Percentiles rank a stretch among this genome's conserved stretches.
phyloP scores from a whole-genome alignment of 2,888 invertebrate genomes.

The Brachylomia viminalis region DNA sequence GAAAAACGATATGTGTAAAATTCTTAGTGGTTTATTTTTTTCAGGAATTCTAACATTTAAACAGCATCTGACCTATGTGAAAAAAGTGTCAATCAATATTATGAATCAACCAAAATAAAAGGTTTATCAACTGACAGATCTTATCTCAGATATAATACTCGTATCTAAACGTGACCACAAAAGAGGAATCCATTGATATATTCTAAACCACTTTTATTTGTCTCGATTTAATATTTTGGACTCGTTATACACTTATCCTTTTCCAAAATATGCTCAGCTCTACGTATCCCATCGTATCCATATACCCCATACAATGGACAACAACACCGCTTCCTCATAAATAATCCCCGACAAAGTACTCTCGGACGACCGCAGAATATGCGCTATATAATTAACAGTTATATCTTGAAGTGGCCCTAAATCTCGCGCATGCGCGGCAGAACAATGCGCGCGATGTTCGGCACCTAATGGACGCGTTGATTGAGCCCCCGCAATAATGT shows the following conservation, averaged over 20 bases:
- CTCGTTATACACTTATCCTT: background rate
- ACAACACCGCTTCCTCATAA: constrained; percentile 75
- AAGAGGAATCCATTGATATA: background rate
- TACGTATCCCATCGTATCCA: constrained; percentile 13
- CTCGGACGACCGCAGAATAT: constrained; percentile 78
- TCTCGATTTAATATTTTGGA: background rate
- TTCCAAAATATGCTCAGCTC: background rate
- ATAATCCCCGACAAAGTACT: constrained; percentile 82
- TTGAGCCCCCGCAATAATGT: constrained; percentile 80
- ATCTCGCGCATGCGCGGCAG: constrained; percentile 79
- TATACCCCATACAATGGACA: constrained; percentile 68
- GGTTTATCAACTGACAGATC: background rate
- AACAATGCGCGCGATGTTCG: constrained; percentile 84
- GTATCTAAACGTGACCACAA: background rate
- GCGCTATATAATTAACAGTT: constrained; percentile 88
- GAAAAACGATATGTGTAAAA: constrained; percentile 32
- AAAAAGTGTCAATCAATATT: background rate
- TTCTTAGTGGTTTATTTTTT: background rate
- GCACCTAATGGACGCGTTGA: constrained; percentile 84
- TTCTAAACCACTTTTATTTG: background rate
- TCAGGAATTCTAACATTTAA: background rate
- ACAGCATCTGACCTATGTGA: background rate
- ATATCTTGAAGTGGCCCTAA: constrained; percentile 85
- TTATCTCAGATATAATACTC: background rate
- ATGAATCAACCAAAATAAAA: background rate